A percentile compares a stretch with the other conserved stretches of the same genome.
phyloP scores from a whole-genome alignment of 2,888 invertebrate species.

The Altica lythri region DNA sequence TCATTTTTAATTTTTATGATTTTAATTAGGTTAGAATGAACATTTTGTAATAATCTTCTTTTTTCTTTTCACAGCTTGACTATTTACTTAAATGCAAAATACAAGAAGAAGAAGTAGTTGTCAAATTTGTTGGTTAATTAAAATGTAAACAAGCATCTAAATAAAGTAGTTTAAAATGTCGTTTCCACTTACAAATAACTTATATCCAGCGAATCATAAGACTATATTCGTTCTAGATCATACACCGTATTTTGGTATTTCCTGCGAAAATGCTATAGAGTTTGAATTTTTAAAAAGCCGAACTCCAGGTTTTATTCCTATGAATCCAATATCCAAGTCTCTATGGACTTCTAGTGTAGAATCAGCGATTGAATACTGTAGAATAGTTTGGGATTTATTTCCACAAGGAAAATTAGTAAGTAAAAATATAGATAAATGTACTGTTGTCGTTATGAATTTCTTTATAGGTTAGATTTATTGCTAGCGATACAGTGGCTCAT shows the following conservation, averaged over 20 bases:
- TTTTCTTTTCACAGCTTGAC: no score
- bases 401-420: conserved; percentile 82
- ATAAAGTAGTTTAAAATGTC: conserved; percentile 19
- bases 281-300: conserved; percentile 78
- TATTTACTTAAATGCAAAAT: no score
- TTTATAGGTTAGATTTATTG: conserved; percentile 77
- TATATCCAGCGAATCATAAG: conserved; percentile 73
- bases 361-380: conserved; percentile 92
- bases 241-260: conserved; percentile 87
- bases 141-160: not conserved
- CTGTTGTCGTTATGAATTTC: not conserved
- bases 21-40: no score
- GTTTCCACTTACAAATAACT: conserved; percentile 32
- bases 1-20: no score
- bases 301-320: conserved; percentile 71
- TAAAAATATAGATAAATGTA: no score
- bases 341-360: conserved; percentile 97
- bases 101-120: no score
- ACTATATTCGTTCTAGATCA: conserved; percentile 95
- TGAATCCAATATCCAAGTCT: conserved; percentile 87
- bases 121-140: conserved; percentile 1
- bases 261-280: conserved; percentile 80
- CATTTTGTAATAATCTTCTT: no score
- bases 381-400: conserved; percentile 97
- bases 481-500: conserved; percentile 84